phyloP scores from a whole-genome alignment of 2,797 vertebrate species.

The Gymnoscopelus microlampas region DNA sequence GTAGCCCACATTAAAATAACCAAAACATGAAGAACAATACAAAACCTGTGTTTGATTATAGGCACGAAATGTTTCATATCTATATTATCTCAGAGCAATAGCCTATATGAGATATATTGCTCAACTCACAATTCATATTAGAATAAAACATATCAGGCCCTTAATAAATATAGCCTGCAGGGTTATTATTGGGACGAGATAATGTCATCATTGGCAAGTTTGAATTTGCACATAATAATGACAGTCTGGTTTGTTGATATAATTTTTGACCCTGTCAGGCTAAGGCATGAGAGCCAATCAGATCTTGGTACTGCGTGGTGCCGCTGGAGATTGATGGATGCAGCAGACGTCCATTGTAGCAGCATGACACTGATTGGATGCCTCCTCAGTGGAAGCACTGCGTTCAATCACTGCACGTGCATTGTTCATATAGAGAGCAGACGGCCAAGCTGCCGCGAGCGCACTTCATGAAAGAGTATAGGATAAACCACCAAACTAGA shows the following conservation, averaged over 20 bases:
- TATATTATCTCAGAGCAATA: slow-evolving; percentile 1
- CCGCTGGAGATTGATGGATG: slow-evolving; percentile 73
- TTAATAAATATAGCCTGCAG: too few relatives aligned
- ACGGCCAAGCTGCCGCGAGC: slow-evolving; percentile 64
- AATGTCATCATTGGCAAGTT: slow-evolving; percentile 4
- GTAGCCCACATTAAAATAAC: not conserved
- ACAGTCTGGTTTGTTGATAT: slow-evolving; percentile 54
- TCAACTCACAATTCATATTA: too few relatives aligned
- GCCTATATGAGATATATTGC: slow-evolving; percentile 2
- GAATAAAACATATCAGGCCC: too few relatives aligned
- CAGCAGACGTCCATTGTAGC: slow-evolving; percentile 74
- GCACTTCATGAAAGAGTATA: slow-evolving; percentile 62
- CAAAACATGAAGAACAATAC: not conserved
- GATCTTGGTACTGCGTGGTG: slow-evolving; percentile 43
- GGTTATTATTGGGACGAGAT: not conserved
- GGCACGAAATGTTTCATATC: not conserved
- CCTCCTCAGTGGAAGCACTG: slow-evolving; percentile 71
- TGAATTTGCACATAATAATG: slow-evolving; percentile 7
- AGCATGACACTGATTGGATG: slow-evolving; percentile 72
- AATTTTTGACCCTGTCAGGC: slow-evolving; percentile 48
- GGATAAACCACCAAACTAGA: slow-evolving; percentile 35
- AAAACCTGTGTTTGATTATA: not conserved
- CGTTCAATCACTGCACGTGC: slow-evolving; percentile 32
- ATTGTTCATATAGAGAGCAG: slow-evolving; percentile 65
- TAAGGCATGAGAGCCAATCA: slow-evolving; percentile 58